Base-by-base conservation (phyloP, 2,113 vertebrate species). In the Phalacrocorax brasilianus region DNA sequence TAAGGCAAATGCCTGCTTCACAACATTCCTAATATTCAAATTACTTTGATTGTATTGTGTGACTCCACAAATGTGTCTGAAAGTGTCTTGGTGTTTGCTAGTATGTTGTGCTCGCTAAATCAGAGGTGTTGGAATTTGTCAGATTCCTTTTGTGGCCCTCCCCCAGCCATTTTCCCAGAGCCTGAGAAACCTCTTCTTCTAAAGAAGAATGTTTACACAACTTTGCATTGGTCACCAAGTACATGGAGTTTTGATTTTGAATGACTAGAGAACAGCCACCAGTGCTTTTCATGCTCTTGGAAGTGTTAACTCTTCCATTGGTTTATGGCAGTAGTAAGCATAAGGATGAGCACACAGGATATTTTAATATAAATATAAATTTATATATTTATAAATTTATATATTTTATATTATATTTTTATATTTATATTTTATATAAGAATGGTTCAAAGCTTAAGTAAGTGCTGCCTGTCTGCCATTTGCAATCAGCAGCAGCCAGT, bases 121-220 rank as follows among this genome's bases (percentile, higher is more conserved):
- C 56, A 84, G 88, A 94, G 61, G 88, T 93, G 72, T 84, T 89
- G 92, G 95, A 96, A 96, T 97, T 96, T 93, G 61, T 95, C 68
- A 66, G 85, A 27, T 8, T 91, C 35, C 23, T 61, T 68, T 73
- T 79, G 52, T 42, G 27, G 78, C 45, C 62, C 22, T 82, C 17
- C 47, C 58, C 23, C 35, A 81, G 24, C 56, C 44, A 26, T 92
- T 96, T 96, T 94, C 82, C 83, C 68, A 93, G 82, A 96, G 68
- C 65, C 85, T 92, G 76, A 85, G 88, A 96, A 96, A 85, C 49
- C 50, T 85, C 40, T 59, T 95, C 68, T 85, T 94, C 86, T 55
- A 30, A 65, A 95, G 91, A 88, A 86, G 70, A 97, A 93, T 95
- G 76, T 97, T 96, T 94, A 85, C 63, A 85, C 75, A 86, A 84